Evolutionary conservation across 2,113 vertebrate genomes (phyloP), one percentile per base, ranked within the genome.

Genomic region (Mobula birostris): DNA sequence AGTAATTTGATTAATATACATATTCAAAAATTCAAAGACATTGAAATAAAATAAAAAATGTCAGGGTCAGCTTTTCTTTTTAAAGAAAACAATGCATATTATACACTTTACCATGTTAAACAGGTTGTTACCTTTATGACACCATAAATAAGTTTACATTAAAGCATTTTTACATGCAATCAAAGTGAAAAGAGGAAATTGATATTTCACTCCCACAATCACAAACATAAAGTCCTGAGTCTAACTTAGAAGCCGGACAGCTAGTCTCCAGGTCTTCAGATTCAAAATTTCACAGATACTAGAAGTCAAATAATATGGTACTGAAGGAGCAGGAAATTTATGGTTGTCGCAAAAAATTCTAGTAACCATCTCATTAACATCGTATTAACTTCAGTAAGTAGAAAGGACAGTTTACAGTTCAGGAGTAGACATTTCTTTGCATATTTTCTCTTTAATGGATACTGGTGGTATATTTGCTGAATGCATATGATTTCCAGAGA

Each of bases 41-140:
- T 91, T 91, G 87, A n/a, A 68, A 91, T 48, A 48, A 68, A 68
- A 14, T 17, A 92, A 92, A 72, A 19, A 40, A 72, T 92, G 70
- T 92, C 32, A 92, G 40, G 66, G 90, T 8, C 32, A 40, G 36
- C 32, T 72, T 32, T 92, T 70, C 72, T 36, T 92, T 70, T 92
- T 36, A 92, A 9, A 72, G 36, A 48, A n/a, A 70, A n/a, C 40
- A 92, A 17, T 72, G 36, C 9, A 63, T 90, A 19, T 90, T 90
- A 58, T 90, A 90, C 63, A 90, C n/a, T 90, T 90, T 68, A 90
- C n/a, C 29, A 66, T 63, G 61, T 63, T 66, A 63, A 90, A 2
- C 58, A 32, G 29, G 40, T 48, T 90, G 87, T 90, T 48, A 56
- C 36, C 48, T 82, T 82, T 48, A 40, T 19, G 32, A 82, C 32